Base-by-base conservation (phyloP, 2,797 vertebrate genomes). In the Argentina silus region DNA sequence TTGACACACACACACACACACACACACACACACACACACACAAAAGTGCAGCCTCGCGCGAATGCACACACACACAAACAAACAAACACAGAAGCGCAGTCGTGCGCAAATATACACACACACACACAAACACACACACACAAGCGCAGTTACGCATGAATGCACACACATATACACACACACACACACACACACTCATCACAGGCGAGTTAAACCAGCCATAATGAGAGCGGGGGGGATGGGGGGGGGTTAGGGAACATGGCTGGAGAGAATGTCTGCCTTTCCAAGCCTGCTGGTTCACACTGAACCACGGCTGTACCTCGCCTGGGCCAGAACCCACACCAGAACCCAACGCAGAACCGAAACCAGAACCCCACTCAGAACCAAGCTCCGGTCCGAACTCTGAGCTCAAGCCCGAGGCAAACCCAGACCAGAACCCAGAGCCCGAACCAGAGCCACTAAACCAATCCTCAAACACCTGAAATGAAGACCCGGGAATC, bases 401-500 rank as follows among this genome's bases (percentile, higher is more conserved):
- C 47, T 74, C 84, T 70, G 86, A 86, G 63, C 81, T 67, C 5
- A 83, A 69, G 81, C 81, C 88, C 76, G 88, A 91, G 67, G 63
- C 85, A 23, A 85, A 81, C 59, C 70, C 82, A 76, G 81, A 12
- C 44, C 8, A 50, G 10, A 36, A 59, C 17, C 17, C 74, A 67
- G 71, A 73, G 15, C 71, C 61, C 7, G 75, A 73, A 47, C 85
- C 90, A 90, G 90, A 93, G 76, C 86, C 89, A 91, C 88, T 93
- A 91, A 91, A 91, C 85, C 82, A 89, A 86, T 92, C 89, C 78
- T 91, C 87, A 90, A 87, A 80, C 67, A 92, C 87, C 90, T 90
- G 89, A 62, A 93, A 91, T 65, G 89, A 72, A 84, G 72, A 9
- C 51, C 78, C 69, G 73, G 50, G 44, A n/a, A n/a, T n/a, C n/a